Percentiles rank a stretch among this genome's conserved stretches.
Conservation (phyloP, 2,888 invertebrate genomes). For the Lasioglossum zephyrum region DNA sequence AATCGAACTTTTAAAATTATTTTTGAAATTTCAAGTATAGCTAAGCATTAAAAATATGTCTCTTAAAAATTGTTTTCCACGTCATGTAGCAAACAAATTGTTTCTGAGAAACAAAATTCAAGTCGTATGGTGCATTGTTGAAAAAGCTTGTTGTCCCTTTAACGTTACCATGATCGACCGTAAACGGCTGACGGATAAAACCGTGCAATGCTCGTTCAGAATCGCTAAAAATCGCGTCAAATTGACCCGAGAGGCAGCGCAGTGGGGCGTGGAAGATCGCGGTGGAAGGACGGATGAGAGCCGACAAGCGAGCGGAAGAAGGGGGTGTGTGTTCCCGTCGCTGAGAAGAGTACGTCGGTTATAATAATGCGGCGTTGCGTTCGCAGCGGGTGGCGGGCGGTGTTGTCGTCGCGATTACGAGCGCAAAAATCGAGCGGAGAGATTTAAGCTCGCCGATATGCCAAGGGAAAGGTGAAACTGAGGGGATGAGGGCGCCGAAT, state of each 20-base stretch:
- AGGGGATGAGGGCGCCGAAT: slow-evolving; percentile 4
- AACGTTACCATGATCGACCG: neutral
- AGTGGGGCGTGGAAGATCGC: neutral
- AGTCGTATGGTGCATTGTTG: neutral
- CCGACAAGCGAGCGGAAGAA: neutral
- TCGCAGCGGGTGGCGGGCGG: neutral
- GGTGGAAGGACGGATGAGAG: neutral
- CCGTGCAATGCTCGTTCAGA: neutral
- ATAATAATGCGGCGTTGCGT: neutral
- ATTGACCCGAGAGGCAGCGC: neutral
- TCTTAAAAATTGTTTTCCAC: no score
- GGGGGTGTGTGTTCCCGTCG: neutral
- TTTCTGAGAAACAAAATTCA: no score
- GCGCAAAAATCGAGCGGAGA: slow-evolving; percentile 20
- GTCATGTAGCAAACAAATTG: no score
- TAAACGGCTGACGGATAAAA: neutral
- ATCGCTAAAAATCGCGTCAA: neutral
- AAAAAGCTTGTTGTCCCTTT: neutral
- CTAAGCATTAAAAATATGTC: no score
- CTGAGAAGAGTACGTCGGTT: neutral
- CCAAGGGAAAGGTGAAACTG: neutral
- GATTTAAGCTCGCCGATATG: slow-evolving; percentile 44
- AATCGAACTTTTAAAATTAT: no score
- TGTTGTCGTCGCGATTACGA: slow-evolving; percentile 24
- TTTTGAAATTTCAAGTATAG: no score